Conservation (phyloP, 2,888 invertebrate genomes). For the Cremastinae sp. region DNA sequence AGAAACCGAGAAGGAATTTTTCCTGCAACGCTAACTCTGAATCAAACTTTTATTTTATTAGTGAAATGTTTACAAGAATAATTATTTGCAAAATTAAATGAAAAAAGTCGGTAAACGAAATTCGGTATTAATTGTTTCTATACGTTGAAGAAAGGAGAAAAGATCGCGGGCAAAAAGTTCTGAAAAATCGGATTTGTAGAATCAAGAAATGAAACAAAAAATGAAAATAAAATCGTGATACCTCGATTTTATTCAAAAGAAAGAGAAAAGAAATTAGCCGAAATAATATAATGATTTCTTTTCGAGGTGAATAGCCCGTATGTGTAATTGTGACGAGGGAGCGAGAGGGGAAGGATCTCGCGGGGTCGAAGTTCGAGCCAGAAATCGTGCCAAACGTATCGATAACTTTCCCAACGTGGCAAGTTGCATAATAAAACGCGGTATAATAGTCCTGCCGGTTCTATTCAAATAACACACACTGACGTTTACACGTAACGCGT, state of each 20-base stretch:
- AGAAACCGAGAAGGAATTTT: too few species aligned
- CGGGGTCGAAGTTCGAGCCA: constrained; percentile 49
- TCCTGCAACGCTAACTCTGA: too few species aligned
- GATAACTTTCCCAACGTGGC: constrained; percentile 58
- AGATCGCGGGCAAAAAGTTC: too few species aligned
- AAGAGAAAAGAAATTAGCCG: too few species aligned
- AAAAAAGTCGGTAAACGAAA: too few species aligned
- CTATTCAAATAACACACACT: constrained; percentile 45
- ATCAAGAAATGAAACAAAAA: background rate
- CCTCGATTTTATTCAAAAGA: background rate
- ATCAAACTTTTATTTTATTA: too few species aligned
- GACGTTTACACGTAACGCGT: background rate
- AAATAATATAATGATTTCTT: background rate
- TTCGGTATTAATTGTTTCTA: too few species aligned
- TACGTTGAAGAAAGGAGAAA: too few species aligned
- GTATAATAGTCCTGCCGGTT: constrained; percentile 44
- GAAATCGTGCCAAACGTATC: constrained; percentile 54
- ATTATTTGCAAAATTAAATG: too few species aligned
- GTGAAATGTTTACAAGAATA: too few species aligned
- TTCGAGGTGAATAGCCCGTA: constrained; percentile 13
- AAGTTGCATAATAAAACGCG: constrained; percentile 53
- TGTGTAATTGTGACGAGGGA: constrained; percentile 3
- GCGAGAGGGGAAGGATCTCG: constrained; percentile 11
- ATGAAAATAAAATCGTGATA: background rate
- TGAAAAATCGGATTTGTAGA: too few species aligned